Evolutionary conservation across 1,140 invertebrate genomes (phyloP), one percentile per base, ranked within the genome.

Genomic region (Eupristina koningsbergeri): DNA sequence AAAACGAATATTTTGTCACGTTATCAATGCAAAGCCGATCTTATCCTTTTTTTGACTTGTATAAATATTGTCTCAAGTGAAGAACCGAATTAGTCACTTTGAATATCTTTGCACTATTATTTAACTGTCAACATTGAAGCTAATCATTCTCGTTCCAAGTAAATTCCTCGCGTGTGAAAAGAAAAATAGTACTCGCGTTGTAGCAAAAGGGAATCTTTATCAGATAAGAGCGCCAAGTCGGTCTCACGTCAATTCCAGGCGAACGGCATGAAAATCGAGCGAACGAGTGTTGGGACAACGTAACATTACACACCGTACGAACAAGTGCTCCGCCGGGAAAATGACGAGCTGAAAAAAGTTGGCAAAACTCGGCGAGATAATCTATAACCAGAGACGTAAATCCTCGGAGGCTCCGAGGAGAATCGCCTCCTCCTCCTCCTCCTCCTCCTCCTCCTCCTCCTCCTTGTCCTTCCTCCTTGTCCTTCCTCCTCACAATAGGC

Each of bases 51-150:
- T 41, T 71, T 22, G 26, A 22, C 0, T 41, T n/a, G 36, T 71
- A 7, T 11, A 69, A 69, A 69, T 69, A 69, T 69, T 69, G 34
- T 39, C 34, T 15, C 64, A 69, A 34, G 34, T 69, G 64, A 64
- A 13, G 2, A 1, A 8, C 7, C 3, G 15, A 45, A 45, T 45
- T 45, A 45, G 41, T 45, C 41, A 45, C 11, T 45, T 45, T 45
- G 41, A 45, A 45, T 7, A 7, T 13, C 34, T 22, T 39, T 39
- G 13, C 64, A 5, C 15, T 26, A 39, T 69, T 69, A 39, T 69
- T 69, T 29, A 9, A 69, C 2, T 2, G 29, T 64, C 63, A 34
- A 64, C 63, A 11, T 29, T 1, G 11, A 34, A 67, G 31, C 34
- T 64, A 36, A 67, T 19, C 1, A 67, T 67, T 67, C 17, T 2